Evolutionary conservation across 2,113 vertebrate genomes (phyloP).

Genomic region (Daboia siamensis): DNA sequence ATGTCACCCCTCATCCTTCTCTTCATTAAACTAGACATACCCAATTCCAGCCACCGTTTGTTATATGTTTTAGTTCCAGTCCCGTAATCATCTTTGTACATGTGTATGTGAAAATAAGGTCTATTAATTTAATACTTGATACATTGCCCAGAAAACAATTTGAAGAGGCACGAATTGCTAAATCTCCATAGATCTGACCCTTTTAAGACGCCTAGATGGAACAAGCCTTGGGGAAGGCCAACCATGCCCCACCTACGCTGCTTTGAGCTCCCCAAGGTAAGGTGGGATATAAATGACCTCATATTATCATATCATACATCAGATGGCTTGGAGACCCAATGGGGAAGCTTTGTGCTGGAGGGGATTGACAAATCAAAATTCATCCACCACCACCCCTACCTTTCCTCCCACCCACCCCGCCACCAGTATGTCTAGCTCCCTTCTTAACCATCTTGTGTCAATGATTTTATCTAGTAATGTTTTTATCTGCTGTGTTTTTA

Average conservation of each 20-base stretch:
- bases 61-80: too few species aligned
- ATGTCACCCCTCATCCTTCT: too few species aligned
- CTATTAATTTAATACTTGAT: not conserved
- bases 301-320: not conserved
- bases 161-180: not conserved
- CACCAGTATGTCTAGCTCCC: too few species aligned
- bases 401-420: accelerated
- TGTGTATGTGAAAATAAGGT: not conserved
- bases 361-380: too few species aligned
- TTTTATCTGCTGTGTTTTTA: too few species aligned
- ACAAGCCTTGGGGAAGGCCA: not conserved
- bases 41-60: too few species aligned
- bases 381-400: too few species aligned
- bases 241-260: not conserved
- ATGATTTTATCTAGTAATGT: too few species aligned
- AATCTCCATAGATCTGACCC: not conserved
- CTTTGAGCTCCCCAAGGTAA: not conserved
- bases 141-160: not conserved
- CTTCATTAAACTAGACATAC: too few species aligned
- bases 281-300: not conserved
- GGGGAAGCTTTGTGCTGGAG: too few species aligned
- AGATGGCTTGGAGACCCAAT: too few species aligned
- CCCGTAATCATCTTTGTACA: not conserved
- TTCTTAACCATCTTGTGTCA: too few species aligned
- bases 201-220: not conserved